phyloP scores from a whole-genome alignment of 2,797 vertebrate species.

The Sebastes itinus region DNA sequence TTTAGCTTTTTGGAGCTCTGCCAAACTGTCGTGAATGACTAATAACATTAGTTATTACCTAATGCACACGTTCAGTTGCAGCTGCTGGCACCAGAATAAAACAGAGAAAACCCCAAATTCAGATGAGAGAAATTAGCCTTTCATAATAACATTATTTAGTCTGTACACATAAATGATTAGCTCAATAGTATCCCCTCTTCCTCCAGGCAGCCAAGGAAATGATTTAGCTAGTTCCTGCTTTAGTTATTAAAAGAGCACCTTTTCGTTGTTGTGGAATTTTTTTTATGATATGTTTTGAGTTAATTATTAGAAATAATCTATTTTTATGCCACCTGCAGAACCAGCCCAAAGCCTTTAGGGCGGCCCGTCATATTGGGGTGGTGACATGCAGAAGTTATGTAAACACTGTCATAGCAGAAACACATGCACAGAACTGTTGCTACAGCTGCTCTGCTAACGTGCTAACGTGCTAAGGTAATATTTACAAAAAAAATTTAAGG shows the following conservation, averaged over 20 bases:
- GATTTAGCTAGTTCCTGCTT: background rate
- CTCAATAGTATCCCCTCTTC: background rate
- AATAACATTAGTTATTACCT: background rate
- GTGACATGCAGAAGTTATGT: too few relatives aligned
- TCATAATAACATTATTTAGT: background rate
- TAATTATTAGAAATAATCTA: background rate
- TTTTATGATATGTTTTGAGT: background rate
- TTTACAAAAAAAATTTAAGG: too few relatives aligned
- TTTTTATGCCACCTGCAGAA: background rate
- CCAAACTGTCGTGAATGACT: constrained; percentile 3
- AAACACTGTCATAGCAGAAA: too few relatives aligned
- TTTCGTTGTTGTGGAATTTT: background rate
- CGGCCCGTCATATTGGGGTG: background rate
- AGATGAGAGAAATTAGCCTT: background rate
- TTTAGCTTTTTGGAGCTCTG: background rate
- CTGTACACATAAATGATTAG: background rate
- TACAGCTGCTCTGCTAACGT: too few relatives aligned
- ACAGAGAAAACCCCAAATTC: background rate
- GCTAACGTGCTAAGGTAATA: too few relatives aligned
- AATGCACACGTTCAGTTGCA: background rate
- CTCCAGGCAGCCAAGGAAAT: background rate
- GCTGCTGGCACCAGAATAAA: background rate
- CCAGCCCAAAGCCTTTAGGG: too few relatives aligned
- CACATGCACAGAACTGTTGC: too few relatives aligned
- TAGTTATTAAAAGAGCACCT: background rate